A percentile compares a stretch with the other conserved stretches of the same genome.
These are phyloP conservation scores for Erynnis tages DNA, from an alignment of 2,888 invertebrate genomes.

Conservation along the genomic window DNA sequence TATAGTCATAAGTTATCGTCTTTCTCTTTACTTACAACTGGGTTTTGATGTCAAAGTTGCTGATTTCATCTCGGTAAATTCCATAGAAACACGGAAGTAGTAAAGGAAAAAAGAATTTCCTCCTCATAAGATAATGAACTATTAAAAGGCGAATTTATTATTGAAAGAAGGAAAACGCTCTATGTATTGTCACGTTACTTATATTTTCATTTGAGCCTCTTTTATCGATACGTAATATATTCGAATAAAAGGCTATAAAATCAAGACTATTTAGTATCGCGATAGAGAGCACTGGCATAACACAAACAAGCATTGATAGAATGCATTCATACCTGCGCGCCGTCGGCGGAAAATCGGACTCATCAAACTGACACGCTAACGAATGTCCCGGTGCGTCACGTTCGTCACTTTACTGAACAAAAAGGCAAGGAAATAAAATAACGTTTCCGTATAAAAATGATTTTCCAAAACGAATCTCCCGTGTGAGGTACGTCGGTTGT, in stretches of 20 bases:
- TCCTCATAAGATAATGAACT: neutral
- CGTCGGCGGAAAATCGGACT: conserved; percentile 8
- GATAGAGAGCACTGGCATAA: neutral
- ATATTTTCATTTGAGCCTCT: too few relatives aligned
- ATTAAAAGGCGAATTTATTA: too few relatives aligned
- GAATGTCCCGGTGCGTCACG: conserved; percentile 22
- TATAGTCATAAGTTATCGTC: too few relatives aligned
- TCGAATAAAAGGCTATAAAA: neutral
- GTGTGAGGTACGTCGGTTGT: conserved; percentile 4
- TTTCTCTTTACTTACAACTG: too few relatives aligned
- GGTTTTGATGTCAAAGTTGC: too few relatives aligned
- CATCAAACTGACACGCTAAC: conserved; percentile 26
- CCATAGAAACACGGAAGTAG: too few relatives aligned
- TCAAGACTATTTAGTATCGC: neutral
- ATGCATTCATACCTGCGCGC: conserved; percentile 15
- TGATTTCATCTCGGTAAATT: too few relatives aligned
- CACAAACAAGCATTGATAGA: neutral
- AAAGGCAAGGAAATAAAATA: conserved; percentile 24
- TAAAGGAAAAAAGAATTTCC: too few relatives aligned
- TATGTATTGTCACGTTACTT: too few relatives aligned
- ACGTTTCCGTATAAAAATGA: conserved; percentile 18
- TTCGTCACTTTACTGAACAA: conserved; percentile 22
- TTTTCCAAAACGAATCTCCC: conserved; percentile 18
- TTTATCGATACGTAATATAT: neutral
- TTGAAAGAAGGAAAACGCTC: too few relatives aligned